Percentiles rank a stretch among this genome's conserved stretches.
Conservation (phyloP, 2,113 vertebrate genomes). For the Nyctereutes procyonoides region DNA sequence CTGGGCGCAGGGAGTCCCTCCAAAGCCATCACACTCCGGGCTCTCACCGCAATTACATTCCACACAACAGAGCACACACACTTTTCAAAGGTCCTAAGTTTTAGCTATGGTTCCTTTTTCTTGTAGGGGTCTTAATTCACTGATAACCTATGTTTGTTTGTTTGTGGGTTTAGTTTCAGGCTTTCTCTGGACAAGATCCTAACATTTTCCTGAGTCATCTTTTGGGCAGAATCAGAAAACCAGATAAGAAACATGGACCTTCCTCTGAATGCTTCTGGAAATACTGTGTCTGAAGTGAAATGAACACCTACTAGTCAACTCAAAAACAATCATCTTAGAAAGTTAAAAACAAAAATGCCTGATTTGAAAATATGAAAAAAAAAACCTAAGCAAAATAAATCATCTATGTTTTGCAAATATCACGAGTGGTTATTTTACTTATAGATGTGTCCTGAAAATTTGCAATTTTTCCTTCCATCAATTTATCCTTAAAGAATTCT, state of each 20-base stretch:
- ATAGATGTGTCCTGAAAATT: background rate
- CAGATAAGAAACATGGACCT: constrained; percentile 80
- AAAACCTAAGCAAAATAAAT: constrained; percentile 80
- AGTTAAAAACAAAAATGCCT: constrained; percentile 41
- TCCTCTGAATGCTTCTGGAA: constrained; percentile 89
- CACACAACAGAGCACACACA: no score
- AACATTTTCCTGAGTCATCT: constrained; percentile 77
- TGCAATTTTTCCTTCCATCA: background rate
- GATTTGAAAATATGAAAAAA: constrained; percentile 58
- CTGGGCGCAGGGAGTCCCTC: background rate
- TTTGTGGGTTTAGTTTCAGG: constrained; percentile 74
- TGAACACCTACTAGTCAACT: constrained; percentile 17
- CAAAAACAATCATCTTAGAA: constrained; percentile 52
- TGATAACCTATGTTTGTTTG: background rate
- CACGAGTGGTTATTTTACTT: constrained; percentile 56
- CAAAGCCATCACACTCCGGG: background rate
- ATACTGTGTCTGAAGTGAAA: constrained; percentile 84
- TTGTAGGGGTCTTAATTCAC: background rate
- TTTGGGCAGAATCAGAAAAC: constrained; percentile 81
- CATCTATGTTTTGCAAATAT: constrained; percentile 82
- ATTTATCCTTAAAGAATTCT: background rate
- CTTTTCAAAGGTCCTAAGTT: background rate
- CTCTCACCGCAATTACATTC: accelerated
- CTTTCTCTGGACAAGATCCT: constrained; percentile 72
- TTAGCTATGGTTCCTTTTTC: accelerated